Evolutionary conservation across 64 coral and sea anemone species (phyloP).

Genomic region (Pocillopora verrucosa): DNA sequence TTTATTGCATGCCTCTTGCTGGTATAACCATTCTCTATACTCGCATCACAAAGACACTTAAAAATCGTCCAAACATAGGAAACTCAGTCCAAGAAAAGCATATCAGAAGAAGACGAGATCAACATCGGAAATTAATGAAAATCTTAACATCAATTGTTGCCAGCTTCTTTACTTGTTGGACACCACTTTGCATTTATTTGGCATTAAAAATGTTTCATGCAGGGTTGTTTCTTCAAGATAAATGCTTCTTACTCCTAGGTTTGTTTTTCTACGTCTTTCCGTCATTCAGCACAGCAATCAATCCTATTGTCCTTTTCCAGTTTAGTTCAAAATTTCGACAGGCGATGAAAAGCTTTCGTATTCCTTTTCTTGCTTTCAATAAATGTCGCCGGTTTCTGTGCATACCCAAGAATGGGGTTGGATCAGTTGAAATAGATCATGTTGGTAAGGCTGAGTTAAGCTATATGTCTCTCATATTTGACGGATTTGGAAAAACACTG

Average conservation of each 20-base stretch:
- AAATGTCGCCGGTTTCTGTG: too few species aligned
- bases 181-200: not conserved
- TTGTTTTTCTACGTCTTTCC: conserved; percentile 2
- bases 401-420: too few species aligned
- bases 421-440: too few species aligned
- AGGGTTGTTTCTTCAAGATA: not conserved
- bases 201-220: not conserved
- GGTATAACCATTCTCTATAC: not conserved
- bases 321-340: not conserved
- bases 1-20: not conserved
- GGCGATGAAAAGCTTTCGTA: not conserved
- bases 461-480: too few species aligned
- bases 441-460: too few species aligned
- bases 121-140: not conserved
- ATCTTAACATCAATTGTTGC: conserved; percentile 11
- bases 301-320: conserved; percentile 2
- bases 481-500: too few species aligned
- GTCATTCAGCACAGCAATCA: conserved; percentile 5
- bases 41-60: not conserved
- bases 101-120: not conserved
- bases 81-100: not conserved
- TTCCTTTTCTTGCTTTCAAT: not conserved
- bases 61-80: too few species aligned
- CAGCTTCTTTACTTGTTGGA: not conserved
- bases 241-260: not conserved